These are phyloP conservation scores for Aphidius colemani DNA, from an alignment of 2,888 invertebrate species.

Conservation along the genomic window DNA sequence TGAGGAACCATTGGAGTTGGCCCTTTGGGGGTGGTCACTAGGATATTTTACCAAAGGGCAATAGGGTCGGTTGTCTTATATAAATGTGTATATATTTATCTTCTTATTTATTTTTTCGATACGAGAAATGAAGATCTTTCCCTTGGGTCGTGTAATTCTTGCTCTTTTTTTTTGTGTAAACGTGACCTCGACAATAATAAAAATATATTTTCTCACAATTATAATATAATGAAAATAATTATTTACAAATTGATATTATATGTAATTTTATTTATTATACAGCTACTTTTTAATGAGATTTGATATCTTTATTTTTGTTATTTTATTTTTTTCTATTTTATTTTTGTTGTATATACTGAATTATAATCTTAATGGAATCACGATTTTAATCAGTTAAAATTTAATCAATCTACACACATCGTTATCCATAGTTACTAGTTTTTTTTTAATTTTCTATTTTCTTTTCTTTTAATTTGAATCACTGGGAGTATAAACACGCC, in stretches of 20 bases:
- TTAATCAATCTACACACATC: slow-evolving; percentile 29
- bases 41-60: too few relatives aligned
- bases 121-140: slow-evolving; percentile 19
- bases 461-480: slow-evolving; percentile 24
- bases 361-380: slow-evolving; percentile 21
- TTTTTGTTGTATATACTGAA: neutral
- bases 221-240: neutral
- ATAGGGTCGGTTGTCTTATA: too few relatives aligned
- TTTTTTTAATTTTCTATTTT: slow-evolving; percentile 11
- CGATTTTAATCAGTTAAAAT: slow-evolving; percentile 28
- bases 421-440: slow-evolving; percentile 22
- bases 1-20: slow-evolving; percentile 22
- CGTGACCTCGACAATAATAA: neutral
- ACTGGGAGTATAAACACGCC: neutral
- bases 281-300: too few relatives aligned
- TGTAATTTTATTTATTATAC: too few relatives aligned
- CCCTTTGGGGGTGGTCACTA: slow-evolving; percentile 16
- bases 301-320: too few relatives aligned
- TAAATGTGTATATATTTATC: too few relatives aligned
- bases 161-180: slow-evolving; percentile 21
- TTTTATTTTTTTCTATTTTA: too few relatives aligned
- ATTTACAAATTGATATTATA: neutral
- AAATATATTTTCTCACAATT: slow-evolving; percentile 3
- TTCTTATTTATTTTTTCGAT: too few relatives aligned
- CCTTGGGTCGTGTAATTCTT: slow-evolving; percentile 36